Percentiles rank a stretch among this genome's conserved stretches.
These are phyloP conservation scores for Aphrophora alni DNA, from an alignment of 2,888 invertebrate genomes.

Conservation along the genomic window DNA sequence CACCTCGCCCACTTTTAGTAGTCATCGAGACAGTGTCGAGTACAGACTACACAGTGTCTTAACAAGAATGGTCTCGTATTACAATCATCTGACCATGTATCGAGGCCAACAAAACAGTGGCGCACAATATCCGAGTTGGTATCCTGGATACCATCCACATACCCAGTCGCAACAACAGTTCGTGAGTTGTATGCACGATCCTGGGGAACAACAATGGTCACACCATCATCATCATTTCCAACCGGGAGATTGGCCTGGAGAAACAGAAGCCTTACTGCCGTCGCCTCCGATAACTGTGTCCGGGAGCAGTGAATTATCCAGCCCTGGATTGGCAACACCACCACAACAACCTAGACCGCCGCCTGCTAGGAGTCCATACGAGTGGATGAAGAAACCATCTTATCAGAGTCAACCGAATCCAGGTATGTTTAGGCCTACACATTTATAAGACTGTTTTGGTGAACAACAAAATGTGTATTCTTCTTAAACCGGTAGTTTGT, in stretches of 20 bases:
- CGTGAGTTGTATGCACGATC: constrained; percentile 47
- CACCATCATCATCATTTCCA: constrained; percentile 30
- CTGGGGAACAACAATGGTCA: constrained; percentile 42
- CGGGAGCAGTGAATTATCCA: constrained; percentile 52
- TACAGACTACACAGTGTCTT: too few relatives aligned
- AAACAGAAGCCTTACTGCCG: constrained; percentile 56
- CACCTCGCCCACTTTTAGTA: neutral
- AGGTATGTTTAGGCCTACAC: constrained; percentile 65
- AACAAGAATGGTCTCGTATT: constrained; percentile 27
- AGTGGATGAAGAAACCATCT: constrained; percentile 92
- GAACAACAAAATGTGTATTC: too few relatives aligned
- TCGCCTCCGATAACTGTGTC: constrained; percentile 35
- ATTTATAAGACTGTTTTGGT: too few relatives aligned
- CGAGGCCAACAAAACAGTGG: constrained; percentile 24
- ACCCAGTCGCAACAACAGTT: constrained; percentile 56
- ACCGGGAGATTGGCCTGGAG: constrained; percentile 56
- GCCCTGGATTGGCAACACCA: constrained; percentile 53
- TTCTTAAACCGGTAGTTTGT: neutral
- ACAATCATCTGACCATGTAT: constrained; percentile 35
- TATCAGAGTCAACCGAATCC: constrained; percentile 86
- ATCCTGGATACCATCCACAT: constrained; percentile 56
- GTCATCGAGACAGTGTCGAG: neutral
- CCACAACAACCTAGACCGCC: constrained; percentile 64
- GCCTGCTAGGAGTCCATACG: constrained; percentile 81
- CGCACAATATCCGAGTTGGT: constrained; percentile 26